These are phyloP conservation scores for Piaya cayana DNA, from an alignment of 2,113 vertebrate species.

Conservation along the genomic window DNA sequence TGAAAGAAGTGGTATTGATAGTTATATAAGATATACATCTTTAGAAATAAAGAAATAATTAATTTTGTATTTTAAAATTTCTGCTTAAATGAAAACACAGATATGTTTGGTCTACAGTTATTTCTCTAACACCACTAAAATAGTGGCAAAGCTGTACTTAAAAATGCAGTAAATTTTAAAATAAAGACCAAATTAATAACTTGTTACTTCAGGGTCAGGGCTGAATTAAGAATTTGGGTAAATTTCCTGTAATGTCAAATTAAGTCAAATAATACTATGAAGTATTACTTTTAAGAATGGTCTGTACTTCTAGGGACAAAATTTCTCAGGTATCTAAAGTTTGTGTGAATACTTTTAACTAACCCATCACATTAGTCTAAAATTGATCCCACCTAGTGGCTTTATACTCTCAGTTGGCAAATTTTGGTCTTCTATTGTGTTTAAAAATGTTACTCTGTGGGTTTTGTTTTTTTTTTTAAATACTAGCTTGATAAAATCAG, in stretches of 20 bases:
- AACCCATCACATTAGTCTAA: background rate
- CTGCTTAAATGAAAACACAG: background rate
- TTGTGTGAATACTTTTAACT: background rate
- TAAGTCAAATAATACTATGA: background rate
- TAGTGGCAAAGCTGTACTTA: background rate
- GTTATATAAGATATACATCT: background rate
- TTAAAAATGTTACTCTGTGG: background rate
- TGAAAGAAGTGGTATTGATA: background rate
- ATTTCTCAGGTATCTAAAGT: background rate
- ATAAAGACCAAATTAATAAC: background rate
- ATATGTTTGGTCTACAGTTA: background rate
- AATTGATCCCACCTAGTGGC: background rate
- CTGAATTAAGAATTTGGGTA: background rate
- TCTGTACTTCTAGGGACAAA: background rate
- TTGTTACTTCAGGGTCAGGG: background rate
- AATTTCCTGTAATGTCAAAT: background rate
- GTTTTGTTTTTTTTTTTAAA: background rate
- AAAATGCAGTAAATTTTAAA: background rate
- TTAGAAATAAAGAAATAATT: background rate
- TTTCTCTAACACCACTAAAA: background rate
- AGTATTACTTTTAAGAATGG: background rate
- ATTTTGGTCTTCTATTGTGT: background rate
- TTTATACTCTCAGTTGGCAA: background rate
- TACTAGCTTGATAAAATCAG: background rate
- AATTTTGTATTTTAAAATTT: background rate